Base-by-base conservation (phyloP, 2,113 vertebrate genomes). In the Mionectes macconnelli region DNA sequence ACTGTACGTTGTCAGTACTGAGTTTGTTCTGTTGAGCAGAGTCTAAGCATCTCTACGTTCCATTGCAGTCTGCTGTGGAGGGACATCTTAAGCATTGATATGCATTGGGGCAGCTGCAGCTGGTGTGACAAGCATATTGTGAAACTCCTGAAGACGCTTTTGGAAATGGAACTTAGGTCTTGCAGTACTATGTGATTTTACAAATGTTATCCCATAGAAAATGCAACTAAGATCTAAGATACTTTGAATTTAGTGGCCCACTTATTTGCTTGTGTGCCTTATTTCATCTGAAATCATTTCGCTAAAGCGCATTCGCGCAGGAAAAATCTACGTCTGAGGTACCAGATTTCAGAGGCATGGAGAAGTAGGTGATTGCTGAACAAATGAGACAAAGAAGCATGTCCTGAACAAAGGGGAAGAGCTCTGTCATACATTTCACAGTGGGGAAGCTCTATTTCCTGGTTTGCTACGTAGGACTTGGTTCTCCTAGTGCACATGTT, bases 1-100 rank as follows among this genome's bases (percentile, higher is more conserved):
- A 0, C 39, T 6, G 0, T 14, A 0, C 3, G 0, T 68, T 66
- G 68, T 40, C 17, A 14, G 40, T 25, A 14, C 57, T 0, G 0
- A 37, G 31, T 17, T 62, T 76, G 30, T 59, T 92, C 73, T 57
- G 3, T 3, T 60, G 50, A n/a, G n/a, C 1, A 0, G 28, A 27
- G 33, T 42, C 35, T 18, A 11, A 55, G 33, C 19, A 42, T 52
- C 59, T 40, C 49, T 49, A 6, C 14, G 0, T 40, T 79, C 7
- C 2, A 11, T 35, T 76, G 79, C 31, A 50, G 8, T 47, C 45
- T 86, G n/a, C 44, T 7, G 1, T 35, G 30, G 21, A 39, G 27
- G 13, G 28, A 8, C 37, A 27, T 39, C 15, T n/a, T 49, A 44
- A 33, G 9, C 37, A 17, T 6, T 21, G 49, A 6, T 30, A 44